Evolutionary conservation across 2,888 invertebrate species (phyloP), one percentile per base, ranked within the genome.

Genomic region (Colostygia pectinataria): DNA sequence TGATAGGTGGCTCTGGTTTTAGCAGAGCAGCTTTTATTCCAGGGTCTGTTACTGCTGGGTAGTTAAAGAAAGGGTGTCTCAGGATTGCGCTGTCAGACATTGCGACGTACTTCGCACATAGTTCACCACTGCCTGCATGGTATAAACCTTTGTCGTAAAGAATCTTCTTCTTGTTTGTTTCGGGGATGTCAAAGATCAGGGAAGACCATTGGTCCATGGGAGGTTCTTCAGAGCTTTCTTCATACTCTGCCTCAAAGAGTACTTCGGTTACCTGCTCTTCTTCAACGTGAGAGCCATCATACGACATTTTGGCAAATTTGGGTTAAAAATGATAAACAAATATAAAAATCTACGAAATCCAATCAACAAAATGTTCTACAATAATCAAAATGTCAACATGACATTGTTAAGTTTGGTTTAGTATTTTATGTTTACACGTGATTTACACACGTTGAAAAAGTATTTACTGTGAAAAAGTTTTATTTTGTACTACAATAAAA

Each of bases 131-230:
- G 0, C 77, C 82, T 2, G 80, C 77, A 2, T 69, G 48, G 43
- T 80, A 83, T 7, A 79, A 53, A 0, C 77, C 80, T 28, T 73
- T 36, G 6, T 63, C 53, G 29, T 60, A 64, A 8, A 73, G 54
- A 2, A 54, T 4, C 18, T 63, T 68, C 55, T 83, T 81, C 2
- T 25, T 20, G 44, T 79, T 80, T 18, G 64, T 60, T 36, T 71
- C 68, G 0, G 65, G 53, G 0, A 47, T 1, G 6, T 60, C 55
- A 1, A 78, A 29, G 2, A 67, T 43, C 1, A 85, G 55, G 0
- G 88, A 87, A 3, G 86, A 74, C 83, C 86, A 85, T 45, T 86
- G 74, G 0, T 76, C 73, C 63, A 71, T 77, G 0, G 83, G 81
- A 10, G 74, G 72, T 0, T 83, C 84, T 32, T 67, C 80, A 0